Evolutionary conservation across 2,888 invertebrate species (phyloP), one percentile per base, ranked within the genome.

Genomic region (Endotricha flammealis): DNA sequence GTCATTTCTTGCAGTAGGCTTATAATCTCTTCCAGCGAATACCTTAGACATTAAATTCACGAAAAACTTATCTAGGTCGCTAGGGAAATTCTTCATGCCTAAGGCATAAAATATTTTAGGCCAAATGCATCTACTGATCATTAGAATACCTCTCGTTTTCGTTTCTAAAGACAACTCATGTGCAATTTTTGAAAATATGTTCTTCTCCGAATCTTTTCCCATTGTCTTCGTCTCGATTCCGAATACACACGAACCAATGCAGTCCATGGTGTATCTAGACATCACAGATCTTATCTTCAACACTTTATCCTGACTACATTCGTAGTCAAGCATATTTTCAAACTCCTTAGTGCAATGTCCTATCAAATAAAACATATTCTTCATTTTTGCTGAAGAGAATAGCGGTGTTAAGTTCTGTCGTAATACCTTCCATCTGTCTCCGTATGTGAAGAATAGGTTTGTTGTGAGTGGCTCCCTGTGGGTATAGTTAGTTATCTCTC

Each of bases 301-400:
- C 1, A 44, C 38, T 1, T 50, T 30, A 1, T 44, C 39, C 1
- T 29, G 36, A 0, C 29, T 12, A 0, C 30, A 35, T 27, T 56
- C 54, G 4, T 46, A 32, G 8, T 63, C 53, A 0, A 76, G 38
- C 25, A 66, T 32, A 1, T 48, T 43, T 42, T 74, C 69, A 2
- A 70, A 52, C 0, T 22, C 36, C 1, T 45, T 29, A 1, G 49
- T 36, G 36, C 63, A 67, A 3, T 57, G 55, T 20, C 63, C 50
- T 2, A 77, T 65, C 11, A 77, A 48, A 43, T 60, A 36, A 28
- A 69, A 78, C 76, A 78, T 77, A 3, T 65, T 69, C 13, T 58
- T 76, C 60, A 77, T 70, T 48, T 77, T 78, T 0, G 64, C 50
- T 0, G 69, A 58, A 1, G 79, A 55, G 42, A 77, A 80, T 0